Evolutionary conservation across 2,888 invertebrate genomes (phyloP).

Genomic region (Drosophila antonietae): DNA sequence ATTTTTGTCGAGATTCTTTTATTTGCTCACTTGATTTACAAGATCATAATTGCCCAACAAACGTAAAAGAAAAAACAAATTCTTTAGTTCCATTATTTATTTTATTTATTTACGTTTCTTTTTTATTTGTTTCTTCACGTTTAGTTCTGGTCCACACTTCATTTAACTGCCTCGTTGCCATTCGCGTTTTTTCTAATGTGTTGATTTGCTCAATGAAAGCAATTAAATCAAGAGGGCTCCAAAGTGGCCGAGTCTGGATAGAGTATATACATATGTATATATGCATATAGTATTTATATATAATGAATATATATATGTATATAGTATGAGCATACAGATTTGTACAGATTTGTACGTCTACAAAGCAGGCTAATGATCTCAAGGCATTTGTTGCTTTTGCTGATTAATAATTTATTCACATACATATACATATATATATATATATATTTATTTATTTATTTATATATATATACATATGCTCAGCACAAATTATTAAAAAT

Average conservation of each 20-base stretch:
- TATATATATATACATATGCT: too few relatives aligned
- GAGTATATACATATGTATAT: not conserved
- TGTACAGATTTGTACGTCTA: slow-evolving; percentile 10
- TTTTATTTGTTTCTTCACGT: not conserved
- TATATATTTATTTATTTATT: not conserved
- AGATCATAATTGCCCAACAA: slow-evolving; percentile 9
- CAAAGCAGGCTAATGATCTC: slow-evolving; percentile 50
- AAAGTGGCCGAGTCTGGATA: slow-evolving; percentile 49
- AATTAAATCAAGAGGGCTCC: slow-evolving; percentile 68
- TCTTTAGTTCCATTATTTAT: slow-evolving; percentile 7
- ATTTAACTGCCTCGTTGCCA: slow-evolving; percentile 15
- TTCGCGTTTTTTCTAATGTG: slow-evolving; percentile 41
- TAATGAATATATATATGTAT: not conserved
- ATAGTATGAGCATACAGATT: slow-evolving; percentile 15
- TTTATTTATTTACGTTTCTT: not conserved
- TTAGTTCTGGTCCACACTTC: slow-evolving; percentile 30
- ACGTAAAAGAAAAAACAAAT: not conserved
- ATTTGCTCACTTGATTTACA: slow-evolving; percentile 11
- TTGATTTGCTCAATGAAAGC: slow-evolving; percentile 74
- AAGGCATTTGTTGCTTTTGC: slow-evolving; percentile 38
- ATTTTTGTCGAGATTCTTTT: not conserved
- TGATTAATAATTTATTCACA: slow-evolving; percentile 61
- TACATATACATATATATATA: not conserved
- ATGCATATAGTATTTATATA: not conserved
- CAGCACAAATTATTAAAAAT: slow-evolving; percentile 50